Conservation (phyloP, 2,888 invertebrate species). For the Cryptophagus acutangulus region DNA sequence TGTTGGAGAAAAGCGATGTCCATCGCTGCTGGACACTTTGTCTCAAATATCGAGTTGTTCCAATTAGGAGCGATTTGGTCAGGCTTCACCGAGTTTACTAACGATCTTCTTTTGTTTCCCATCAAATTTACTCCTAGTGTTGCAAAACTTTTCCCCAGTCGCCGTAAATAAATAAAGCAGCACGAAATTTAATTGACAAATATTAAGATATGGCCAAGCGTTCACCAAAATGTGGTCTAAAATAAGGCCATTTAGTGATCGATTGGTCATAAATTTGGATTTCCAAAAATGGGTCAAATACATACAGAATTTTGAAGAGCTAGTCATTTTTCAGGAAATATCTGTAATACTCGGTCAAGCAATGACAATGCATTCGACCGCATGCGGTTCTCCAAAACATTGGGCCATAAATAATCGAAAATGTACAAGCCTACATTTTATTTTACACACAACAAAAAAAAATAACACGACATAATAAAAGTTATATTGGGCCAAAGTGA, state of each 20-base stretch:
- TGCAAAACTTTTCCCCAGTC: no score
- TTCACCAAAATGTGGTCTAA: no score
- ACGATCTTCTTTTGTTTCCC: no score
- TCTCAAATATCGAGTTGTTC: no score
- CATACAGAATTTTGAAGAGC: slow-evolving; percentile 1
- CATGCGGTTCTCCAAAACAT: slow-evolving; percentile 29
- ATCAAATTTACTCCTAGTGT: no score
- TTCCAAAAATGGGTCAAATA: slow-evolving; percentile 1
- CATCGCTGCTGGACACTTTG: no score
- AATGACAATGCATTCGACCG: slow-evolving; percentile 27
- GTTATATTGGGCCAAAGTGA: slow-evolving; percentile 21
- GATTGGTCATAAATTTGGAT: not conserved
- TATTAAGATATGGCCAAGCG: no score
- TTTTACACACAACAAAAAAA: slow-evolving; percentile 13
- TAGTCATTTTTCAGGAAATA: not conserved
- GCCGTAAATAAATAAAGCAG: no score
- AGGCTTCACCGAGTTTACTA: no score
- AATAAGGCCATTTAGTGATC: not conserved
- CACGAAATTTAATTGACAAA: no score
- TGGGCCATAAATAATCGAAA: slow-evolving; percentile 29
- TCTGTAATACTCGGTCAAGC: slow-evolving; percentile 19
- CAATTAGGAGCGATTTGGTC: no score
- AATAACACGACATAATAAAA: slow-evolving; percentile 22
- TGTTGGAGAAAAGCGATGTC: no score
- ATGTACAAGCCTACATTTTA: slow-evolving; percentile 25